Conservation (phyloP, 1,140 invertebrate species). For the Brachionus manjavacas region DNA sequence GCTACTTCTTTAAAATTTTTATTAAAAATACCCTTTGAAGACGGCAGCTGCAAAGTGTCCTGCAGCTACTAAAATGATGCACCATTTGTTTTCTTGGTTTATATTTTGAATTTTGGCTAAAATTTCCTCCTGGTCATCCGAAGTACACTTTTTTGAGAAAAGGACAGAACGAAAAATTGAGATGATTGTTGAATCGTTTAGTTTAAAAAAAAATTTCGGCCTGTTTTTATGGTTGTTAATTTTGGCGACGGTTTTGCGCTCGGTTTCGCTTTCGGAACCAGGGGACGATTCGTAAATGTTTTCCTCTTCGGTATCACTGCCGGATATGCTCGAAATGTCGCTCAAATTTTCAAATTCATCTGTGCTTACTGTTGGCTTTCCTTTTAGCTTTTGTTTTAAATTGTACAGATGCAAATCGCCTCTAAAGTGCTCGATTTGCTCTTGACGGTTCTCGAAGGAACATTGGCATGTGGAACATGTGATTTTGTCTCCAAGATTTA, state of each 20-base stretch:
- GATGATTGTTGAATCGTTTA: conserved; percentile 65
- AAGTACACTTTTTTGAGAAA: conserved; percentile 54
- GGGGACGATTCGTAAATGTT: conserved; percentile 54
- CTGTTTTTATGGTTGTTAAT: conserved; percentile 37
- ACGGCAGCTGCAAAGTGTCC: conserved; percentile 80
- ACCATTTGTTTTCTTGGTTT: conserved; percentile 61
- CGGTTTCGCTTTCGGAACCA: conserved; percentile 45
- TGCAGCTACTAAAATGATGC: conserved; percentile 73
- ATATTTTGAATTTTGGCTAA: conserved; percentile 55
- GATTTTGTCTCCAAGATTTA: neutral
- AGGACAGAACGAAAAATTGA: conserved; percentile 68
- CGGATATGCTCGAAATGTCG: conserved; percentile 72
- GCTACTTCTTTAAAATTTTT: neutral
- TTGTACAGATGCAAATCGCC: conserved; percentile 54
- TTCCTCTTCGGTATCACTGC: conserved; percentile 66
- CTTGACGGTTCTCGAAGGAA: neutral
- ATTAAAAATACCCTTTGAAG: conserved; percentile 64
- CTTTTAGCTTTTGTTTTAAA: conserved; percentile 48
- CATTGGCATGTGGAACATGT: conserved; percentile 1
- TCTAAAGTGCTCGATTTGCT: conserved; percentile 61
- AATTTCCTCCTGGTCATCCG: conserved; percentile 57
- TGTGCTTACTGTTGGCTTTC: conserved; percentile 45
- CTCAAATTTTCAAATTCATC: conserved; percentile 57
- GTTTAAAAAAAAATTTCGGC: conserved; percentile 70
- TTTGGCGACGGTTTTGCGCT: neutral